Percentiles rank a stretch among this genome's conserved stretches.
Conservation (phyloP, 2,888 invertebrate genomes). For the Meliscaeva auricollis region DNA sequence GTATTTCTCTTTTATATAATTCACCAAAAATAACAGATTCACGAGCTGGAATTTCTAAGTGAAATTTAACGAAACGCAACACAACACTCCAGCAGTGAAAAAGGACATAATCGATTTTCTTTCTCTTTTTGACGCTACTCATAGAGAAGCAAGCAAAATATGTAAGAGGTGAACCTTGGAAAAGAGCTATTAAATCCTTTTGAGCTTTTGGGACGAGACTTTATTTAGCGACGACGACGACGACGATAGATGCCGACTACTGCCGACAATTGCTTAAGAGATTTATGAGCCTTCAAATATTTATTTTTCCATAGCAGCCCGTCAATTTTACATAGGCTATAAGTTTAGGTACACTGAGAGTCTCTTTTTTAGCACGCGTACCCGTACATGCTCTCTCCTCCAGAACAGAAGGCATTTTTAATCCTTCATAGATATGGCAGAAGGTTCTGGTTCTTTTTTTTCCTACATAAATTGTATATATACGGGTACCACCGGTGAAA, state of each 20-base stretch:
- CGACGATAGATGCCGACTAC: neutral
- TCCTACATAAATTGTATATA: neutral
- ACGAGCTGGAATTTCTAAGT: slow-evolving; percentile 53
- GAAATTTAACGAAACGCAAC: slow-evolving; percentile 59
- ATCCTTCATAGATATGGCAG: slow-evolving; percentile 45
- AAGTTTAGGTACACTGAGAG: neutral
- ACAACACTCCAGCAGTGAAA: neutral
- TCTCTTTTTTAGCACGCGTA: slow-evolving; percentile 39
- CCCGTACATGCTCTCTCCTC: slow-evolving; percentile 1
- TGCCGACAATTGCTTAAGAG: slow-evolving; percentile 53
- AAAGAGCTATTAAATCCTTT: slow-evolving; percentile 61
- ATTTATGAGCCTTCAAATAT: slow-evolving; percentile 76
- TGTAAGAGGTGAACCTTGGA: slow-evolving; percentile 18
- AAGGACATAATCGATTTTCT: slow-evolving; percentile 69
- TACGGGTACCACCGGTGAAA: slow-evolving; percentile 39
- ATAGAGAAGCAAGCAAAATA: neutral
- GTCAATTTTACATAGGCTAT: slow-evolving; percentile 63
- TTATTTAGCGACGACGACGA: neutral
- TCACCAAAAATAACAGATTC: slow-evolving; percentile 36
- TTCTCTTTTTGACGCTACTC: slow-evolving; percentile 33
- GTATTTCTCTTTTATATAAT: slow-evolving; percentile 46
- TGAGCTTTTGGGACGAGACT: slow-evolving; percentile 21
- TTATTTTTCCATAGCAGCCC: slow-evolving; percentile 70
- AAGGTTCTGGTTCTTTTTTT: slow-evolving; percentile 19
- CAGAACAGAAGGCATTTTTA: slow-evolving; percentile 52